Evolutionary conservation across 2,113 vertebrate species (phyloP), one percentile per base, ranked within the genome.

Genomic region (Tursiops truncatus): DNA sequence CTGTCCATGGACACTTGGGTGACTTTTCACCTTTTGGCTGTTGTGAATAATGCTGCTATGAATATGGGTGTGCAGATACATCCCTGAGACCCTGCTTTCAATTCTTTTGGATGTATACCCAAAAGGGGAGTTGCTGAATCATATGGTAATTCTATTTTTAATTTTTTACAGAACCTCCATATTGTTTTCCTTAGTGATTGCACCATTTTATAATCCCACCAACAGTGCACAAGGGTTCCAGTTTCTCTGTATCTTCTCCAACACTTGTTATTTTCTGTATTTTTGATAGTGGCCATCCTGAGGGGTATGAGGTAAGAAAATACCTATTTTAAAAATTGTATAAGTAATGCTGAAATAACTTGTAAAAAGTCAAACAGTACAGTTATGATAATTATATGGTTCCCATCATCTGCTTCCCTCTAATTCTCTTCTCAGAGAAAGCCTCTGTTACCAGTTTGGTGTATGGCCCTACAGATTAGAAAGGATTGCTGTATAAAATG

Each of bases 331-430:
- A 50, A n/a, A 60, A 94, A 80, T 47, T 79, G 38, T 73, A 1
- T 79, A 97, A 71, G 33, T 89, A 87, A 89, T 73, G 83, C 14
- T 53, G 20, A 87, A 84, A 88, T 80, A 91, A 58, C 21, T 94
- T 84, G 3, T 91, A 84, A 95, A 95, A 82, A 93, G 44, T 95
- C n/a, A 95, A 79, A 82, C 47, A 77, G 41, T 95, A 23, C 50
- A 93, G 41, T 94, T 53, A 85, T 53, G 62, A 9, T 93, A 56
- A 82, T 73, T 33, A 53, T 92, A 10, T 93, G 38, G 25, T 36
- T 95, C 50, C 21, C n/a, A 25, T 50, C 60, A 47, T 68, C 56
- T 38, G 7, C 41, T 7, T 90, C 25, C 44, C 33, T 77, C 58
- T 73, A 20, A 73, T 50, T 12, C 26, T 38, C n/a, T 97, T 91